Percentiles rank a stretch among this genome's conserved stretches.
These are phyloP conservation scores for Corapipo altera DNA, from an alignment of 2,113 vertebrate species.

Conservation along the genomic window DNA sequence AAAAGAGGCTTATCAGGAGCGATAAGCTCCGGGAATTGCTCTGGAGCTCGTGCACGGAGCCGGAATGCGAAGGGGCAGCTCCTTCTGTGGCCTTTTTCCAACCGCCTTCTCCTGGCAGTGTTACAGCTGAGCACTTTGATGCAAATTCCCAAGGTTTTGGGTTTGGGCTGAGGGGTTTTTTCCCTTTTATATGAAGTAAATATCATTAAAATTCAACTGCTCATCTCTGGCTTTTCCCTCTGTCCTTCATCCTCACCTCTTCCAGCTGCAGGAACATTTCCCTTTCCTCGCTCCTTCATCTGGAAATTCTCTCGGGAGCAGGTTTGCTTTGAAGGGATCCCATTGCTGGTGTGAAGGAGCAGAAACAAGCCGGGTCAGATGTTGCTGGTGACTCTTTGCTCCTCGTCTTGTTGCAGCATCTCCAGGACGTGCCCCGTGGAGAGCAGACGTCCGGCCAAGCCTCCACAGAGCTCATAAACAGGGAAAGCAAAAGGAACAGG, in stretches of 20 bases:
- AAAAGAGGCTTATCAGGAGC: not conserved
- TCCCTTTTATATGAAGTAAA: not conserved
- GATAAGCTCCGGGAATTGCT: not conserved
- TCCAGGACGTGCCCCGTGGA: not conserved
- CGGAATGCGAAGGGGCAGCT: not conserved
- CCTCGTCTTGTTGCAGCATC: not conserved
- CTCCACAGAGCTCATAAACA: not conserved
- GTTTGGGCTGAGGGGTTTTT: not conserved
- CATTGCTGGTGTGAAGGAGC: not conserved
- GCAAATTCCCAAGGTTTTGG: not conserved
- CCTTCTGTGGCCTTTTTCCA: not conserved
- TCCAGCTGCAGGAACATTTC: accelerated
- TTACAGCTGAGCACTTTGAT: not conserved
- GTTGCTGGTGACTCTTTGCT: not conserved
- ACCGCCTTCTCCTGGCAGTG: not conserved
- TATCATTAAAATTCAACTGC: not conserved
- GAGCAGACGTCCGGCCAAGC: not conserved
- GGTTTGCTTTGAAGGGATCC: not conserved
- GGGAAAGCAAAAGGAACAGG: not conserved
- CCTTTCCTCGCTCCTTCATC: not conserved
- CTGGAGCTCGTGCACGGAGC: not conserved
- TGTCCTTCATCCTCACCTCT: not conserved
- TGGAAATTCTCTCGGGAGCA: not conserved
- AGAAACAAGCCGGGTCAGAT: not conserved
- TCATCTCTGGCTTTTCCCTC: not conserved